A percentile compares a stretch with the other conserved stretches of the same genome.
These are phyloP conservation scores for Oriolus oriolus DNA, from an alignment of 2,113 vertebrate genomes.

Conservation along the genomic window DNA sequence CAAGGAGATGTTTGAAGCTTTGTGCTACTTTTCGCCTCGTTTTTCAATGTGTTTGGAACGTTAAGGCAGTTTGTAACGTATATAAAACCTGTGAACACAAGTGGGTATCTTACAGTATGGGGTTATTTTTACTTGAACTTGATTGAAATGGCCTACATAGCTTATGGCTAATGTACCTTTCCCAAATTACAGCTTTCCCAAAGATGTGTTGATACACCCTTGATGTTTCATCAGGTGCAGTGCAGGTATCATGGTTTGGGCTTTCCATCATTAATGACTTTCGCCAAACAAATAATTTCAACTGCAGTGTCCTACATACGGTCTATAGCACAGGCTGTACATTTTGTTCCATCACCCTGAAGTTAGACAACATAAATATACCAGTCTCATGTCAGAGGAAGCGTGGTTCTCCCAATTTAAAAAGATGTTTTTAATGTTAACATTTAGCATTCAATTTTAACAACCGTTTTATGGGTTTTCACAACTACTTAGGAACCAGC, in stretches of 20 bases:
- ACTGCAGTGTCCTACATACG: neutral
- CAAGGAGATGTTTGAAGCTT: neutral
- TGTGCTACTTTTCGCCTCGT: neutral
- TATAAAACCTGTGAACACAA: neutral
- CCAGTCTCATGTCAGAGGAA: neutral
- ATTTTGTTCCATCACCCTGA: neutral
- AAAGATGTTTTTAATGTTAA: neutral
- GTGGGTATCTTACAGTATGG: neutral
- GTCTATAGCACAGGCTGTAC: neutral
- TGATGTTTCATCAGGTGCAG: neutral
- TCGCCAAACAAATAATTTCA: neutral
- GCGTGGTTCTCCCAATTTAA: neutral
- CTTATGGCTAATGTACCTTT: neutral
- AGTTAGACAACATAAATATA: neutral
- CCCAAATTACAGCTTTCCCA: neutral
- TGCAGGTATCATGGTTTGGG: fast-evolving
- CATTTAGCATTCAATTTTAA: neutral
- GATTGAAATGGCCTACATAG: slow-evolving; percentile 14
- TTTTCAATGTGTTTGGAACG: neutral
- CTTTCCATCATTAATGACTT: neutral
- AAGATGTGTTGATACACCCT: neutral
- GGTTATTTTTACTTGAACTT: slow-evolving; percentile 44
- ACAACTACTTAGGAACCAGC: neutral
- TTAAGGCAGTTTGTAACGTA: neutral
- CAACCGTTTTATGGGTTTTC: neutral